Percentiles rank a stretch among this genome's conserved stretches.
These are phyloP conservation scores for Phoenicopterus ruber DNA, from an alignment of 2,113 vertebrate genomes.

Conservation along the genomic window DNA sequence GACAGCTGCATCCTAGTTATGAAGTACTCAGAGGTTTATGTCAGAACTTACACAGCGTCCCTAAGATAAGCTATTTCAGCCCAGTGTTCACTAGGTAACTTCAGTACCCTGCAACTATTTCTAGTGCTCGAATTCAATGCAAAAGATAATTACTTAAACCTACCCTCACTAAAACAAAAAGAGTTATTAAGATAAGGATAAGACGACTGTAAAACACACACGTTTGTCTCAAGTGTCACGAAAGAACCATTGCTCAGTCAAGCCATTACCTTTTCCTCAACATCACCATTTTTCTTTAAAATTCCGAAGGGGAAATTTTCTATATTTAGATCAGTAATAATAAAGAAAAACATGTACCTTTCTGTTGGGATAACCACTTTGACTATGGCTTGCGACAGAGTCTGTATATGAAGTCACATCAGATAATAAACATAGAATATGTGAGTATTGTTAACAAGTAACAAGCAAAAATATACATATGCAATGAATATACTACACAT, in stretches of 20 bases:
- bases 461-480: constrained; percentile 99
- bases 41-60: neutral
- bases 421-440: constrained; percentile 99
- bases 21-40: neutral
- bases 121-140: neutral
- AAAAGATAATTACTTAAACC: neutral
- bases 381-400: constrained; percentile 99
- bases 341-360: constrained; percentile 99
- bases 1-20: neutral
- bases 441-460: constrained; percentile 99
- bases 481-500: constrained; percentile 91
- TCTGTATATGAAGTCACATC: constrained; percentile 99
- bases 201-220: neutral
- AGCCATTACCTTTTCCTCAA: constrained; percentile 86
- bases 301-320: constrained; percentile 93
- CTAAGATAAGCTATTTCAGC: neutral
- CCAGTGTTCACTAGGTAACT: neutral
- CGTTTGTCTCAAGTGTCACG: constrained; percentile 35
- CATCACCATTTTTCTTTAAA: constrained; percentile 80
- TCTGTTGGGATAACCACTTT: constrained; percentile 99
- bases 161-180: neutral
- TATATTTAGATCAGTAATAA: constrained; percentile 98
- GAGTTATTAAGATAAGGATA: neutral
- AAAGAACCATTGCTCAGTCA: constrained; percentile 94
- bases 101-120: neutral